Evolutionary conservation across 2,888 invertebrate species (phyloP), one percentile per base, ranked within the genome.

Genomic region (Eulithis testata): DNA sequence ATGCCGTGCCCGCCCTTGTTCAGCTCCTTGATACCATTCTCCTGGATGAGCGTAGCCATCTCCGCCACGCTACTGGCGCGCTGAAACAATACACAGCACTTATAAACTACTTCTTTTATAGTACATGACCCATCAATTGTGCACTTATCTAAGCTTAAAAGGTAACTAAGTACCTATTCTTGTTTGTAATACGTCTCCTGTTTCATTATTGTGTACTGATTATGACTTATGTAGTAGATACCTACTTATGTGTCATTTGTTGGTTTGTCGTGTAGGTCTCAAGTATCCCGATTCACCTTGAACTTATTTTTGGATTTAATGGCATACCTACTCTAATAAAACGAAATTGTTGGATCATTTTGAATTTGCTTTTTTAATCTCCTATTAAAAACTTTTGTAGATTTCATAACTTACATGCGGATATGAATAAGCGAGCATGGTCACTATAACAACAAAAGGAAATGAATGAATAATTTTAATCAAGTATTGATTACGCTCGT

Each of bases 21-120:
- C 77, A 96, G 93, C 83, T 95, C 94, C 93, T 96, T 96, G 88
- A 97, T 95, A 91, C 96, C 96, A 94, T 96, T 97, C 89, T 96
- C 96, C 88, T 97, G 97, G 88, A 97, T 94, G 93, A 96, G 95
- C 87, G 97, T 96, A 94, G 96, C 96, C 97, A 97, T 97, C 88
- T 82, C 91, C 87, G 76, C 86, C 87, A 86, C 87, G 60, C 49
- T 53, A 74, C 79, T 86, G 59, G 60, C 62, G 75, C 80, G 77
- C 92, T 92, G 91, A 70, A 91, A 91, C 40, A 63, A 57, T 12
- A 5, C 49, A 7, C 37, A 31, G 11, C 11, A 14, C 7, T 37
- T 40, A 11, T 21, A 9, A 47, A 12, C 12, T 2, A 51, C 31
- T 47, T 12, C 8, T 14, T 47, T 47, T 47, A 47, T 47, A 47